phyloP scores from a whole-genome alignment of 2,113 vertebrate genomes.

The Crotalus viridis region DNA sequence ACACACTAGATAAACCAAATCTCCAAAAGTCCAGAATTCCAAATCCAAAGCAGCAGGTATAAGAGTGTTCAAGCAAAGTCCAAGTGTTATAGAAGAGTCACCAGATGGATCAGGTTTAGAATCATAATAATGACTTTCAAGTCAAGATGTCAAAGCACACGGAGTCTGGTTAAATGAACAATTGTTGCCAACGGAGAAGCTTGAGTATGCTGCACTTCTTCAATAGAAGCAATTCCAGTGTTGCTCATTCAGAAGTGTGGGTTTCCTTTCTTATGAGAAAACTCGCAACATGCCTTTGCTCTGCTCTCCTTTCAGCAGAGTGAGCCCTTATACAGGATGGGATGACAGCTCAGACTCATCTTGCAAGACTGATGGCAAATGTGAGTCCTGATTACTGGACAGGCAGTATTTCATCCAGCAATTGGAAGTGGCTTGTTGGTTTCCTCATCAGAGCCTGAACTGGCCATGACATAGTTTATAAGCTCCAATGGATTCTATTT shows the following conservation, averaged over 20 bases:
- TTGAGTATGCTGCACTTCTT: background rate
- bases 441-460: background rate
- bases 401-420: background rate
- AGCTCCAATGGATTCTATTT: background rate
- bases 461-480: background rate
- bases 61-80: no score
- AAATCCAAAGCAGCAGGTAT: no score
- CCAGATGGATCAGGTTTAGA: no score
- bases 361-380: background rate
- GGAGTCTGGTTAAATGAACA: background rate
- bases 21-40: no score
- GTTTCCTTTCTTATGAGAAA: background rate
- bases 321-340: background rate
- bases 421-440: background rate
- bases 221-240: background rate
- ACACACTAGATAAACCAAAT: no score
- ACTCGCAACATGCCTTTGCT: background rate
- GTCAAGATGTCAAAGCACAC: background rate
- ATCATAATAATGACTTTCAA: background rate
- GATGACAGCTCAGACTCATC: background rate
- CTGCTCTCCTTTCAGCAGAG: background rate
- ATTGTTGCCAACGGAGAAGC: background rate
- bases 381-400: background rate
- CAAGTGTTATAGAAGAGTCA: no score
- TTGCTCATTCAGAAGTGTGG: background rate